phyloP scores from a whole-genome alignment of 2,797 vertebrate genomes.

The Scomberomorus guttatus region DNA sequence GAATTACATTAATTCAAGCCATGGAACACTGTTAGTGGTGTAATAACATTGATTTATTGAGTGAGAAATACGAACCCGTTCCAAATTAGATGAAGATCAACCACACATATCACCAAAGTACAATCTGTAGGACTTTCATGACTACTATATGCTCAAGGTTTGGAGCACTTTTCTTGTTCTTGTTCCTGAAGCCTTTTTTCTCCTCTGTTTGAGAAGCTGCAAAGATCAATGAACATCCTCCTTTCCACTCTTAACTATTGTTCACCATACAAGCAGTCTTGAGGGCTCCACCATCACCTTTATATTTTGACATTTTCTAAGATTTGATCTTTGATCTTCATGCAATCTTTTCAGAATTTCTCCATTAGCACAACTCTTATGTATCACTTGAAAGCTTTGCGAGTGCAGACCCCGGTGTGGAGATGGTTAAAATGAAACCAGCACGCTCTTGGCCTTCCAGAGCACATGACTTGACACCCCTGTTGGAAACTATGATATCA shows the following conservation, averaged over 20 bases:
- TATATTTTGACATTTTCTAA: conserved; percentile 4
- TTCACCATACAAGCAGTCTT: background rate
- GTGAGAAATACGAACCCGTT: conserved; percentile 35
- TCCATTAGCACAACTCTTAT: background rate
- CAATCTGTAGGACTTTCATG: background rate
- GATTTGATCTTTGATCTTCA: conserved; percentile 4
- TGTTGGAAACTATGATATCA: conserved; percentile 50
- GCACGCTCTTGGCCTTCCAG: conserved; percentile 9
- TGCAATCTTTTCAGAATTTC: background rate
- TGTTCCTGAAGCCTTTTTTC: conserved; percentile 11
- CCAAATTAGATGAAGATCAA: conserved; percentile 47
- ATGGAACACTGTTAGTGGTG: conserved; percentile 42
- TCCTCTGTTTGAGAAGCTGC: background rate
- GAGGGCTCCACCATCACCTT: background rate
- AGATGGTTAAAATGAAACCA: conserved; percentile 29
- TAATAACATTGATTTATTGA: conserved; percentile 53
- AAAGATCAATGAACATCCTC: conserved; percentile 21
- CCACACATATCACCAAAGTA: conserved; percentile 25
- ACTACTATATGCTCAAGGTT: background rate
- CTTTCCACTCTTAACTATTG: background rate
- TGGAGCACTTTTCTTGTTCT: conserved; percentile 7
- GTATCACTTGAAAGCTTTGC: background rate
- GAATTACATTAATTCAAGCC: conserved; percentile 45
- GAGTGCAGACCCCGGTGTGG: background rate
- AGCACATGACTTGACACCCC: conserved; percentile 43